Conservation (phyloP, 2,797 vertebrate genomes). For the Muscicapa striata region DNA sequence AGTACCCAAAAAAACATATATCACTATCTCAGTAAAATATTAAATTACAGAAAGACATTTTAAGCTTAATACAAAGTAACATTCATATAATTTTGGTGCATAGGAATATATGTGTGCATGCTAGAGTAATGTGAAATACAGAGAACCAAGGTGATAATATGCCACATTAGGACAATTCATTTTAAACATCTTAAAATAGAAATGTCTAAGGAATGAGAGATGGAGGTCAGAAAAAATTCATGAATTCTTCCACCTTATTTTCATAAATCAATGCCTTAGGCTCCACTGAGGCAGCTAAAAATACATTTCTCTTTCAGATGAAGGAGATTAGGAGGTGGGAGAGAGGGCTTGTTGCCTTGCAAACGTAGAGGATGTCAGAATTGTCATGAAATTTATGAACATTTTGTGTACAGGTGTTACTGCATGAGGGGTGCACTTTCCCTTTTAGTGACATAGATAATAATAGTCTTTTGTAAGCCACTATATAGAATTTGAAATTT, state of each 20-base stretch:
- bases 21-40: slow-evolving; percentile 39
- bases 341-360: slow-evolving; percentile 60
- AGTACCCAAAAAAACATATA: not conserved
- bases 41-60: not conserved
- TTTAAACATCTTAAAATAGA: slow-evolving; percentile 78
- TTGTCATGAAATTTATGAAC: slow-evolving; percentile 41
- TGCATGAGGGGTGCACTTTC: slow-evolving; percentile 3
- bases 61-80: slow-evolving; percentile 12
- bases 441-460: slow-evolving; percentile 40
- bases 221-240: slow-evolving; percentile 77
- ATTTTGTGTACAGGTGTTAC: not conserved
- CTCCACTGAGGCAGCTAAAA: slow-evolving; percentile 75
- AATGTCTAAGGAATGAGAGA: slow-evolving; percentile 75
- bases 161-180: slow-evolving; percentile 75
- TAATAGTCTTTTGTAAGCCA: slow-evolving; percentile 27
- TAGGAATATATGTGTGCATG: not conserved
- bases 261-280: slow-evolving; percentile 79
- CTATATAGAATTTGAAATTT: slow-evolving; percentile 28
- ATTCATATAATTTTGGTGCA: slow-evolving; percentile 28
- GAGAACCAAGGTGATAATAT: slow-evolving; percentile 73
- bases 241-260: slow-evolving; percentile 78
- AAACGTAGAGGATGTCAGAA: slow-evolving; percentile 43
- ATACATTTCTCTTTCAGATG: slow-evolving; percentile 78
- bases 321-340: slow-evolving; percentile 76
- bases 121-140: slow-evolving; percentile 16